A percentile compares a stretch with the other conserved stretches of the same genome.
Conservation (phyloP, 2,797 vertebrate genomes). For the Labroides dimidiatus region DNA sequence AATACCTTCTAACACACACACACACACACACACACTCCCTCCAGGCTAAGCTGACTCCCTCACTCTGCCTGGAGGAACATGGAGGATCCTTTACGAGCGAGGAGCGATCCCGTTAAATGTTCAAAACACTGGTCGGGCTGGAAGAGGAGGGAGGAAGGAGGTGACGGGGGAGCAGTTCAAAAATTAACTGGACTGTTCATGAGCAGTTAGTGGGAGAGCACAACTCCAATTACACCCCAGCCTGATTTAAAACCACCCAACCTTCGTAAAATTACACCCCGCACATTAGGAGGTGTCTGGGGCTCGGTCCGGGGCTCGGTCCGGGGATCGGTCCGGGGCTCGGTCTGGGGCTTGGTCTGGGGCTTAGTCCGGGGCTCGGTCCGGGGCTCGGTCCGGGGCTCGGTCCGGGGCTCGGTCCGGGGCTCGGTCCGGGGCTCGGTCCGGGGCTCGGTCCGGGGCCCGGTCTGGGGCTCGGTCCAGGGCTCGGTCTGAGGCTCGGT, state of each 20-base stretch:
- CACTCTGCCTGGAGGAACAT: slow-evolving; percentile 87
- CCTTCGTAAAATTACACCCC: slow-evolving; percentile 70
- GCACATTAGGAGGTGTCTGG: slow-evolving; percentile 60
- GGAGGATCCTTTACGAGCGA: slow-evolving; percentile 81
- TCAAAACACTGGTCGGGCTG: slow-evolving; percentile 73
- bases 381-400: no score
- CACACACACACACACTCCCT: slow-evolving; percentile 36
- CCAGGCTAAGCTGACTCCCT: slow-evolving; percentile 54
- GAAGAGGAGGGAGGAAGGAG: slow-evolving; percentile 33
- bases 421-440: no score
- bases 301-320: no score
- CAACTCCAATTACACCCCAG: slow-evolving; percentile 75
- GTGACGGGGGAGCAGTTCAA: slow-evolving; percentile 60
- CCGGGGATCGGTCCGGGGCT: no score
- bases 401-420: no score
- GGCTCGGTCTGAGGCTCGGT: no score
- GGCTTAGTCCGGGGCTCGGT: no score
- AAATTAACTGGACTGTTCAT: slow-evolving; percentile 78
- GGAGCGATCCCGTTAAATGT: slow-evolving; percentile 79
- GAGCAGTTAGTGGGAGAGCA: slow-evolving; percentile 75
- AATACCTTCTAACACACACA: slow-evolving; percentile 34
- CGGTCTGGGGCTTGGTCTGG: no score
- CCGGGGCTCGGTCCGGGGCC: no score
- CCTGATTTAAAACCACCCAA: slow-evolving; percentile 67
- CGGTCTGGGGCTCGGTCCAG: no score